Conservation (phyloP, 2,113 vertebrate genomes). For the Bubo blakistoni region DNA sequence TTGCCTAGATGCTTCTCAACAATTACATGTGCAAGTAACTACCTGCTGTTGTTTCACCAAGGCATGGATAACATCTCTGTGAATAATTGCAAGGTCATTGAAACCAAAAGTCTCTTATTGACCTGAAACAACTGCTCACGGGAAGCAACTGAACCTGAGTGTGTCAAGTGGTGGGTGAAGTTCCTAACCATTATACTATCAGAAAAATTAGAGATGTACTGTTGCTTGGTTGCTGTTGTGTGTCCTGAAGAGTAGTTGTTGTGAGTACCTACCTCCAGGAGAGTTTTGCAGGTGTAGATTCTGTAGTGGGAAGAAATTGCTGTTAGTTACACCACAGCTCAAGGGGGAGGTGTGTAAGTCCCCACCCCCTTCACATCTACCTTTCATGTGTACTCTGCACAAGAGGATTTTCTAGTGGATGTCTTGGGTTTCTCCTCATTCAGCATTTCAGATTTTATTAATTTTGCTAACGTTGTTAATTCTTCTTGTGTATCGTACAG, state of each 20-base stretch:
- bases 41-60: background rate
- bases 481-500: background rate
- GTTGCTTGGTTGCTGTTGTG: background rate
- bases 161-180: background rate
- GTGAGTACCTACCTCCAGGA: background rate
- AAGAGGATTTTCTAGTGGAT: background rate
- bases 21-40: background rate
- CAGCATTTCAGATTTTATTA: background rate
- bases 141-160: background rate
- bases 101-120: background rate
- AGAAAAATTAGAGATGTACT: background rate
- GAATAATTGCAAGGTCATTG: background rate
- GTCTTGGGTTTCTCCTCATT: background rate
- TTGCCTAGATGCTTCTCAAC: background rate
- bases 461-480: background rate
- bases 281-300: background rate
- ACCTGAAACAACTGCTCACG: background rate
- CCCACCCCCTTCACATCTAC: background rate
- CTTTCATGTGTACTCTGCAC: background rate
- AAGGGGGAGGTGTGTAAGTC: rapidly evolving
- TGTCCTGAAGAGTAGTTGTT: background rate
- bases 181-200: background rate
- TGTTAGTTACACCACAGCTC: background rate
- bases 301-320: background rate
- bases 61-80: background rate